Base-by-base conservation (phyloP, 92 coral and sea anemone species). In the Chrysogorgia sp. region DNA sequence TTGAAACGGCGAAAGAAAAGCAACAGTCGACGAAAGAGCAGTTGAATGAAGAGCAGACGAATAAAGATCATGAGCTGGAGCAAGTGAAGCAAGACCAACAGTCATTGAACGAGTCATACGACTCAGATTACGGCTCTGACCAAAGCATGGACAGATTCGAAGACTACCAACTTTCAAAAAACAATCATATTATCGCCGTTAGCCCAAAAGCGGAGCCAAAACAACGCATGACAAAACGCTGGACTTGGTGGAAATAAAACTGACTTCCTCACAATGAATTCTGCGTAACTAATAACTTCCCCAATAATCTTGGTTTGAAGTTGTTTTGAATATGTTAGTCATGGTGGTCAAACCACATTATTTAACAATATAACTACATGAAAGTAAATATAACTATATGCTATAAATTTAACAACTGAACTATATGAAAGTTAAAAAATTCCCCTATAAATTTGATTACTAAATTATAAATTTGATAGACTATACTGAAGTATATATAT, bases 171-270 rank as follows among this genome's bases (percentile, higher is more conserved):
- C 53, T 52, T 6, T 15, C 2, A 23, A 34, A 72, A 8, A 71
- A 71, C 32, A 31, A 26, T 56, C 31, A 35, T 29, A n/a, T 63
- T 9, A 1, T 23, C 33, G 22, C 29, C 21, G 53, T 33, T 1
- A 71, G 78, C 23, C 64, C 64, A 0, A 71, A 71, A 52, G 20
- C 25, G 25, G 17, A 63, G 31, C 78, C 25, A 8, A 71, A 71
- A 71, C 78, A 52, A 32, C 64, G 34, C 62, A 57, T 26, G 8
- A 71, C 24, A 1, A 71, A 71, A 71, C 78, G 78, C 20, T 71
- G 78, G 78, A 48, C 78, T 1, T 71, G 78, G 78, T 71, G 78
- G 78, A 71, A 71, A 71, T 70, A 31, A 28, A 2, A n/a, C n/a
- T n/a, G 52, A 15, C n/a, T 15, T 47, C n/a, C 53, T 47, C n/a